A percentile compares a stretch with the other conserved stretches of the same genome.
These are phyloP conservation scores for Desoria tigrina DNA, from an alignment of 2,888 invertebrate genomes.

Conservation along the genomic window DNA sequence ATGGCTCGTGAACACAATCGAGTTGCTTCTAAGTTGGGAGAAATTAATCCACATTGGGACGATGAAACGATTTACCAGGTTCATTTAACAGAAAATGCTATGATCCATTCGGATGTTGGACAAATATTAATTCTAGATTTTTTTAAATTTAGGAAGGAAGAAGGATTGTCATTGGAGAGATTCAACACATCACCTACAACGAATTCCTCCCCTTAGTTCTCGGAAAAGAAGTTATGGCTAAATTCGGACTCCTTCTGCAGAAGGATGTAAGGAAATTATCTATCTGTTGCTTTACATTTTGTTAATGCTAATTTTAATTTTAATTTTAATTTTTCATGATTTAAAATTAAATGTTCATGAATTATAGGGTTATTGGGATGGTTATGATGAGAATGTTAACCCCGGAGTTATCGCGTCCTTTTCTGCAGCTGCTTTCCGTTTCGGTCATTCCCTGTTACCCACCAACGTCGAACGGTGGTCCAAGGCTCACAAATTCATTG, in stretches of 20 bases:
- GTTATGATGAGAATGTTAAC: slow-evolving; percentile 80
- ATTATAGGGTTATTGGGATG: slow-evolving; percentile 82
- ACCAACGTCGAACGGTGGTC: slow-evolving; percentile 92
- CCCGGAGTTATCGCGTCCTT: slow-evolving; percentile 86
- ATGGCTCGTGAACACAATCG: slow-evolving; percentile 90
- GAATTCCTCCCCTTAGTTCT: slow-evolving; percentile 85
- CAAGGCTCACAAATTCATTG: slow-evolving; percentile 90
- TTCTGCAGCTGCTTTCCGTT: slow-evolving; percentile 88
- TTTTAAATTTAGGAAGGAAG: slow-evolving; percentile 66
- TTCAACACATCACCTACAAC: slow-evolving; percentile 87
- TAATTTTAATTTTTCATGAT: neutral
- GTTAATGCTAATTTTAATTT: neutral
- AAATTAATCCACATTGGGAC: slow-evolving; percentile 88
- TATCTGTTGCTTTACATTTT: neutral
- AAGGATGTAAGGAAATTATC: slow-evolving; percentile 65
- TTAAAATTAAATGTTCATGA: no score
- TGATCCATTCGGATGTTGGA: neutral
- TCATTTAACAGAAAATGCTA: neutral
- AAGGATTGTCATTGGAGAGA: slow-evolving; percentile 79
- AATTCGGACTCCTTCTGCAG: slow-evolving; percentile 78
- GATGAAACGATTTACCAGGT: slow-evolving; percentile 86
- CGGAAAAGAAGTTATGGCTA: slow-evolving; percentile 88
- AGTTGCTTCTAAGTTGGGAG: slow-evolving; percentile 71
- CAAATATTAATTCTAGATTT: neutral
- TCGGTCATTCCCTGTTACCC: slow-evolving; percentile 85